Conservation (phyloP, 92 coral and sea anemone species). For the Palythoa caribaeorum region DNA sequence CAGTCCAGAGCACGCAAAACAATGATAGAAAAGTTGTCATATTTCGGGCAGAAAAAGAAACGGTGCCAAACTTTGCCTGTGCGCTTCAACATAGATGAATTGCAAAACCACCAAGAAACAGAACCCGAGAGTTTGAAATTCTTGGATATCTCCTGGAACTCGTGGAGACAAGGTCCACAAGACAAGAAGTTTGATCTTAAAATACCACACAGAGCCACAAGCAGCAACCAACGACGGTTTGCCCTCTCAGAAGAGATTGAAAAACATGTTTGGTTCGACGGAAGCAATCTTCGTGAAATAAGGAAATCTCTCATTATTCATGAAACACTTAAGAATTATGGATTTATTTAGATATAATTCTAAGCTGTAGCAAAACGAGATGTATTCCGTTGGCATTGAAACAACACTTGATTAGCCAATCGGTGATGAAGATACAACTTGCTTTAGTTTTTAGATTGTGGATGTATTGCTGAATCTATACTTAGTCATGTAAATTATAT, state of each 20-base stretch:
- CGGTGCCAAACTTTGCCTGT: not conserved
- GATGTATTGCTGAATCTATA: too few relatives aligned
- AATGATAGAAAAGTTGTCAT: not conserved
- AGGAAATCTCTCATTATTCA: not conserved
- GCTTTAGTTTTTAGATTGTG: too few relatives aligned
- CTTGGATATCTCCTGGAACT: not conserved
- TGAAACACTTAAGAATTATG: not conserved
- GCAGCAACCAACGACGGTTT: not conserved
- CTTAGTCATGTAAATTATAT: too few relatives aligned
- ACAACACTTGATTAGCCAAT: too few relatives aligned
- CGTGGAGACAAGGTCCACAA: not conserved
- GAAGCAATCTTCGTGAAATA: not conserved
- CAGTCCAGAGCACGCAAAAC: not conserved
- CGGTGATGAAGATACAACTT: too few relatives aligned
- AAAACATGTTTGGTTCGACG: conserved; percentile 1
- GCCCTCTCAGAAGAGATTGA: not conserved
- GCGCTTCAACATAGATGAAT: not conserved
- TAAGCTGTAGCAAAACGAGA: not conserved
- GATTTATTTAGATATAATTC: not conserved
- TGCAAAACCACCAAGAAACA: not conserved
- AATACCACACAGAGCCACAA: not conserved
- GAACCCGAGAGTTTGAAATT: not conserved
- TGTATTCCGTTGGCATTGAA: not conserved
- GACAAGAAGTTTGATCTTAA: not conserved
- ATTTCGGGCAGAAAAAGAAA: not conserved